A percentile compares a stretch with the other conserved stretches of the same genome.
Evolutionary conservation across 1,140 invertebrate genomes (phyloP).

Genomic region (Neuroterus valhalla): DNA sequence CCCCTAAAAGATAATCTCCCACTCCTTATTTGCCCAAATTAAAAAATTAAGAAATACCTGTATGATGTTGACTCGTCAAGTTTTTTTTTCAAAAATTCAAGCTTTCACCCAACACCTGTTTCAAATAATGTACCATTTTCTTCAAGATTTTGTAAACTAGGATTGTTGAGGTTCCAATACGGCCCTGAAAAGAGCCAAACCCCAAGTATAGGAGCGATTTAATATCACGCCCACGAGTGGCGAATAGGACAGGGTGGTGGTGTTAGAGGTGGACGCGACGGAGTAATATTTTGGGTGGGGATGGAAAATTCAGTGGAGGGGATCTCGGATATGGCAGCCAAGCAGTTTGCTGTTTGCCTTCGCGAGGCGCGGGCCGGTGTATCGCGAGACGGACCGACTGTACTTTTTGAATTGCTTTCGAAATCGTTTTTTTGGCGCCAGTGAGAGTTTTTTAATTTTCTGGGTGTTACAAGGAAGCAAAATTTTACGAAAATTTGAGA

Average conservation of each 20-base stretch:
- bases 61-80: too few relatives aligned
- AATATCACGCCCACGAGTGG: conserved; percentile 71
- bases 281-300: conserved; percentile 43
- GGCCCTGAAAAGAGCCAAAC: conserved; percentile 47
- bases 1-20: too few relatives aligned
- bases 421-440: neutral
- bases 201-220: conserved; percentile 64
- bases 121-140: too few relatives aligned
- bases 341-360: conserved; percentile 73
- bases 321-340: conserved; percentile 70
- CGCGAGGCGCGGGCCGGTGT: conserved; percentile 68
- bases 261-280: conserved; percentile 32
- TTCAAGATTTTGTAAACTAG: too few relatives aligned
- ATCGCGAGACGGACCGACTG: conserved; percentile 34
- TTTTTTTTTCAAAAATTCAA: too few relatives aligned
- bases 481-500: conserved; percentile 21
- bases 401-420: neutral
- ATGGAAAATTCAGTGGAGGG: conserved; percentile 56
- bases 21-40: too few relatives aligned
- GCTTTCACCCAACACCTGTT: too few relatives aligned
- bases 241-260: conserved; percentile 43
- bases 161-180: conserved; percentile 30
- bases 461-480: neutral
- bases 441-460: neutral
- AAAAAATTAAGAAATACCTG: neutral